A percentile compares a stretch with the other conserved stretches of the same genome.
phyloP scores from a whole-genome alignment of 2,888 invertebrate species.

The Acleris cristana region DNA sequence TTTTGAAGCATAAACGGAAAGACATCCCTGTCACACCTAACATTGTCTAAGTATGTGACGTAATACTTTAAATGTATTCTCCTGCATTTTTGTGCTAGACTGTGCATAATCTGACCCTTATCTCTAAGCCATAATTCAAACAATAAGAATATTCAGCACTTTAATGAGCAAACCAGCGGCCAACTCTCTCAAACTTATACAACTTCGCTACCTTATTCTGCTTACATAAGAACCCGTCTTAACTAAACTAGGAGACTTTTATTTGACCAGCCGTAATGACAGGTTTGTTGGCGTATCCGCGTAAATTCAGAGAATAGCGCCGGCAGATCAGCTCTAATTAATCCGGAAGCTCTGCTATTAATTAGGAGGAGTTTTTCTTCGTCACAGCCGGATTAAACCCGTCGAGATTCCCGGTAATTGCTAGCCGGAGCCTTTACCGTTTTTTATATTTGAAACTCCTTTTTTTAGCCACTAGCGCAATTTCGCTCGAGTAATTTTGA shows the following conservation, averaged over 20 bases:
- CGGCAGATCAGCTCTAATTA: slow-evolving; percentile 68
- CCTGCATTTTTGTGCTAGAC: too few species aligned
- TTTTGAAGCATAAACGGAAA: too few species aligned
- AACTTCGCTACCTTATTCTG: slow-evolving; percentile 23
- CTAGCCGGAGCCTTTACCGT: slow-evolving; percentile 46
- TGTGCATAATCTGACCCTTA: too few species aligned
- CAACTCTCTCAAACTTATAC: background rate
- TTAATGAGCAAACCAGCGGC: too few species aligned
- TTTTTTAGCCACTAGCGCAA: slow-evolving; percentile 11
- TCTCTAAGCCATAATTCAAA: too few species aligned
- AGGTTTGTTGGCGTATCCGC: slow-evolving; percentile 20
- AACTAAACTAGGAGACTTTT: slow-evolving; percentile 9
- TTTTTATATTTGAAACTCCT: slow-evolving; percentile 44
- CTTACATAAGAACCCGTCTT: slow-evolving; percentile 3
- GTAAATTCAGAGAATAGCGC: slow-evolving; percentile 55
- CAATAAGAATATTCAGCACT: too few species aligned
- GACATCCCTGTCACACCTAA: too few species aligned
- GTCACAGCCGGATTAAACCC: slow-evolving; percentile 63
- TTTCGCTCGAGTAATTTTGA: background rate
- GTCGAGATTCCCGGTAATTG: slow-evolving; percentile 61
- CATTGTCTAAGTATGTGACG: too few species aligned
- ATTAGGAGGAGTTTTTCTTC: slow-evolving; percentile 75
- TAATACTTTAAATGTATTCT: too few species aligned
- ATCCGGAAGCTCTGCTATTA: slow-evolving; percentile 74
- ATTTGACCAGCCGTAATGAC: slow-evolving; percentile 23